Base-by-base conservation (phyloP, 2,797 vertebrate species). In the Ispidina lecontei region DNA sequence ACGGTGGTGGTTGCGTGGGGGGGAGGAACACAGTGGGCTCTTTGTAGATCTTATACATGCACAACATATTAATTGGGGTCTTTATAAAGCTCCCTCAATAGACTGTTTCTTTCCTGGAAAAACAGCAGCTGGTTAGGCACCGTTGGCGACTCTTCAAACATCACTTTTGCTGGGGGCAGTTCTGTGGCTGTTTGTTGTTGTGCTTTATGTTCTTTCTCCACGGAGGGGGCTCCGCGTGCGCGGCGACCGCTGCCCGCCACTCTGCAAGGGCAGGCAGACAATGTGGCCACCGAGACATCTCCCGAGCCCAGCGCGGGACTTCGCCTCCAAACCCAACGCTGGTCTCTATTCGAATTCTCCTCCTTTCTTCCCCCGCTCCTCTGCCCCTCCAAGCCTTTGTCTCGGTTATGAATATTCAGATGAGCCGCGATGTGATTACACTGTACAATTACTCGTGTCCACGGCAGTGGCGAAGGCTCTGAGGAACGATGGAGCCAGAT, bases 331-430 rank as follows among this genome's bases (percentile, higher is more conserved):
- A 96, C 90, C 91, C 96, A 97, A 97, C 59, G 91, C 95, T 96
- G 94, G 87, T 97, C 96, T 97, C 95, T 97, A 91, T 96, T 96
- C 96, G 92, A 94, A 97, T 97, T 92, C 93, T 93, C 78, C 96
- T 97, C 92, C 84, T 95, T 92, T 96, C 94, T 95, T 93, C 90
- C 93, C 90, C 95, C 76, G 73, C 88, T 71, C 85, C 63, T 75
- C 73, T 96, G 93, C 94, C 92, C 88, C 86, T 97, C 87, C 91
- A 91, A 93, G 93, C 91, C 97, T 97, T 98, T 98, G 98, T 97
- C 97, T 97, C 35, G 55, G 95, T 93, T 97, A 97, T 98, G 97
- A 98, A 98, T 98, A 98, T 99, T 98, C 97, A 98, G 98, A 98
- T 98, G 97, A 98, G 97, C 96, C 54, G 87, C 97, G 96, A 97